These are phyloP conservation scores for Nasonia longicornis DNA, from an alignment of 1,140 invertebrate species.

Conservation along the genomic window DNA sequence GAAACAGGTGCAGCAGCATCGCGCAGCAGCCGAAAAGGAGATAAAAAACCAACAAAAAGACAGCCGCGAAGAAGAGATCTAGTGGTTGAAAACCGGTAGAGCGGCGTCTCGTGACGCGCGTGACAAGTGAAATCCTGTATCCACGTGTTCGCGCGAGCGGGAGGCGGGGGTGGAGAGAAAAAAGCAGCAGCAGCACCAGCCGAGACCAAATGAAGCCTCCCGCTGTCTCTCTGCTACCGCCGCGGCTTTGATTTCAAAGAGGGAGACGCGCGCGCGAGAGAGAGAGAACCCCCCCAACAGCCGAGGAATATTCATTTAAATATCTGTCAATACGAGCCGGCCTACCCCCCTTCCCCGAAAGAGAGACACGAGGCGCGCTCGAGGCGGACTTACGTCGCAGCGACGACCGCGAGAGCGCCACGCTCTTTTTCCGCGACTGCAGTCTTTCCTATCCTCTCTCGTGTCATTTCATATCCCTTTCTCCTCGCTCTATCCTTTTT, in stretches of 20 bases:
- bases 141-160: slow-evolving; percentile 32
- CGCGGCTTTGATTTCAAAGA: slow-evolving; percentile 64
- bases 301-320: slow-evolving; percentile 68
- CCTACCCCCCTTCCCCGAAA: slow-evolving; percentile 39
- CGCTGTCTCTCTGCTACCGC: slow-evolving; percentile 27
- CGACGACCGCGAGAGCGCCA: not conserved
- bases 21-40: not conserved
- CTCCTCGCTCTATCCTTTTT: not conserved
- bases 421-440: not conserved
- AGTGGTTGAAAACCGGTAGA: slow-evolving; percentile 51
- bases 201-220: slow-evolving; percentile 56
- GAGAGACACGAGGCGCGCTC: slow-evolving; percentile 36
- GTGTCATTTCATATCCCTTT: not conserved
- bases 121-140: slow-evolving; percentile 61
- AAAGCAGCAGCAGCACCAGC: slow-evolving; percentile 31
- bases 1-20: slow-evolving; percentile 4
- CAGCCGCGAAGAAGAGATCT: slow-evolving; percentile 37
- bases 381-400: slow-evolving; percentile 59
- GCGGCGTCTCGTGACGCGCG: slow-evolving; percentile 49
- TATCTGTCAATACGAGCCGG: slow-evolving; percentile 65
- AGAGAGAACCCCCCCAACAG: slow-evolving; percentile 50
- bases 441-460: not conserved
- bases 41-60: not conserved
- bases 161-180: slow-evolving; percentile 32
- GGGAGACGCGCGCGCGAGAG: slow-evolving; percentile 49